Evolutionary conservation across 2,888 invertebrate species (phyloP), one percentile per base, ranked within the genome.

Genomic region (Leptopilina drosophilae): DNA sequence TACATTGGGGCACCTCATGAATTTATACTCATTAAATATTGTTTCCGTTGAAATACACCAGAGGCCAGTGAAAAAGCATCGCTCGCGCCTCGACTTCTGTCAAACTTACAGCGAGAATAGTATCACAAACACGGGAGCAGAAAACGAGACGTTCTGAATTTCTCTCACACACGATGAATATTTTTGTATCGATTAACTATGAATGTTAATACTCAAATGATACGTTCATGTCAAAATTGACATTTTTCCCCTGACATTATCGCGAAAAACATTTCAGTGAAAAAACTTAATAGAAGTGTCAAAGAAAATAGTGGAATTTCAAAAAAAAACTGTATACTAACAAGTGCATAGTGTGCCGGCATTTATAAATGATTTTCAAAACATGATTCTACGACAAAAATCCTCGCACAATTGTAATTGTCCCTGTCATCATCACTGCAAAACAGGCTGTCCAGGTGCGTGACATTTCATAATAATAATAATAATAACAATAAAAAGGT

Each of bases 381-480:
- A 81, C 76, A 90, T 89, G 89, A 88, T 88, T 69, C 85, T 87
- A 67, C 87, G 88, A 64, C 85, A 87, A 80, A 89, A 89, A 78
- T 88, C 89, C 11, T 26, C 69, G 33, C 69, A 73, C 79, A 86
- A 84, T 82, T 91, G 91, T 86, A 91, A 91, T 81, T 91, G 91
- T 82, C 91, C 91, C 59, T 91, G 91, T 80, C 91, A 91, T 86
- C 90, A 88, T 64, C 90, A 91, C 78, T 91, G 91, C 80, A 87
- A 90, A 8, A 91, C 90, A n/a, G 89, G 87, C 86, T 91, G 90
- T 85, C 80, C 88, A 90, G 91, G 91, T 90, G 89, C 33, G 33
- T 85, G 87, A 84, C 80, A 77, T 69, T 20, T 56, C 1, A 20
- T 20, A 0, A 64, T 80, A 33, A 33, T 33, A 33, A 33, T 33